Evolutionary conservation across 2,797 vertebrate species (phyloP).

Genomic region (Sternarchorhynchus goeldii): DNA sequence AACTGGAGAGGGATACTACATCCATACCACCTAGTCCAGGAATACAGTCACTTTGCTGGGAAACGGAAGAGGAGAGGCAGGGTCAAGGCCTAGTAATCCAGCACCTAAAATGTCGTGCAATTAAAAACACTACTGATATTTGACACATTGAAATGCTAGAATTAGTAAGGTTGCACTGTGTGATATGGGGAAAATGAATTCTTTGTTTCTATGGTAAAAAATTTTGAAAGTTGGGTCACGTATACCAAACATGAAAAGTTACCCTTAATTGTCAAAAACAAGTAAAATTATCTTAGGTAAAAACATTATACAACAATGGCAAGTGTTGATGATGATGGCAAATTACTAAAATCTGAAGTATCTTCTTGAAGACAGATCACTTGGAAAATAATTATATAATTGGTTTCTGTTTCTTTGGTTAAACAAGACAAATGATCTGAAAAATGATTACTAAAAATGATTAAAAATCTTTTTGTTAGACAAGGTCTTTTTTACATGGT

Average conservation of each 20-base stretch:
- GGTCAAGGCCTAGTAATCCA: slow-evolving; percentile 70
- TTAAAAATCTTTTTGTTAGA: background rate
- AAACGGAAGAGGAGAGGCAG: slow-evolving; percentile 46
- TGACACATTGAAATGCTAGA: background rate
- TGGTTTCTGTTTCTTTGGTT: background rate
- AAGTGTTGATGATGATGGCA: background rate
- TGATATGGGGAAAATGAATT: background rate
- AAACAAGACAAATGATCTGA: background rate
- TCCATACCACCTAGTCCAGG: slow-evolving; percentile 60
- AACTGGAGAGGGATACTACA: slow-evolving; percentile 51
- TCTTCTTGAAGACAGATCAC: slow-evolving; percentile 3
- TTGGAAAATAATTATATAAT: background rate
- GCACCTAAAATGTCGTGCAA: slow-evolving; percentile 63
- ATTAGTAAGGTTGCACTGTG: background rate
- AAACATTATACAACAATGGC: background rate
- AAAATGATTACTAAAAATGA: background rate
- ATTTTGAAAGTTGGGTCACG: slow-evolving; percentile 2
- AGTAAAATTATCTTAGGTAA: background rate
- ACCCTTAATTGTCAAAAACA: slow-evolving; percentile 1
- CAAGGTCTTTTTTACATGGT: background rate
- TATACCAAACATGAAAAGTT: slow-evolving; percentile 10
- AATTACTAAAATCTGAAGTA: background rate
- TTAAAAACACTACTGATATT: slow-evolving; percentile 37
- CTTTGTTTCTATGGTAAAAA: background rate
- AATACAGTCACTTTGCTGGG: slow-evolving; percentile 61